Percentiles rank a stretch among this genome's conserved stretches.
These are phyloP conservation scores for Acromyrmex charruanus DNA, from an alignment of 1,140 invertebrate genomes.

Conservation along the genomic window DNA sequence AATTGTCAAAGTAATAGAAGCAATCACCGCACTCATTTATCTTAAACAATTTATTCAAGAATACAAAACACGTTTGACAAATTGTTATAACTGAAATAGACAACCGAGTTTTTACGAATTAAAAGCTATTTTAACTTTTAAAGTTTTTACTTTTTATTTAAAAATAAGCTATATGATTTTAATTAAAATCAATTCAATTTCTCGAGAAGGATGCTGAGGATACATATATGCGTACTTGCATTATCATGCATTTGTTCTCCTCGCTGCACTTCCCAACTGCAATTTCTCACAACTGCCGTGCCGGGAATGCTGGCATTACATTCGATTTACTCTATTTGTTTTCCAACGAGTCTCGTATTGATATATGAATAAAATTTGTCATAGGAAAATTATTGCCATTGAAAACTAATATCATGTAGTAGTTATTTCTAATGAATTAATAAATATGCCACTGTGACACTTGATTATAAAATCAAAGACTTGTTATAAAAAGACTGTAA, in stretches of 20 bases:
- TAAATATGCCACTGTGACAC: not conserved
- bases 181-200: constrained; percentile 30
- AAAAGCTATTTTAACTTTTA: not conserved
- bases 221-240: not conserved
- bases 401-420: constrained; percentile 3
- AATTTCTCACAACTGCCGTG: constrained; percentile 49
- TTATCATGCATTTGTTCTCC: constrained; percentile 29
- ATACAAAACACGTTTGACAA: not conserved
- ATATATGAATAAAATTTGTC: constrained; percentile 52
- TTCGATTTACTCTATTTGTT: constrained; percentile 49
- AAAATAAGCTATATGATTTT: not conserved
- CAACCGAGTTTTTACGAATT: not conserved
- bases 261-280: constrained; percentile 39
- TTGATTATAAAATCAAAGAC: not conserved
- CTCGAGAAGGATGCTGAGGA: not conserved
- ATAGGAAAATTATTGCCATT: constrained; percentile 6
- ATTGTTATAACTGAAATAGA: not conserved
- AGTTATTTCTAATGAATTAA: not conserved
- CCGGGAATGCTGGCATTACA: constrained; percentile 28
- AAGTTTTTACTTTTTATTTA: not conserved
- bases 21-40: not conserved
- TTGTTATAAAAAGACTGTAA: constrained; percentile 3
- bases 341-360: constrained; percentile 29
- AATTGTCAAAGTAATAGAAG: not conserved
- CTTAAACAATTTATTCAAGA: not conserved